phyloP scores from a whole-genome alignment of 2,888 invertebrate species.

The Dynastes grantii region DNA sequence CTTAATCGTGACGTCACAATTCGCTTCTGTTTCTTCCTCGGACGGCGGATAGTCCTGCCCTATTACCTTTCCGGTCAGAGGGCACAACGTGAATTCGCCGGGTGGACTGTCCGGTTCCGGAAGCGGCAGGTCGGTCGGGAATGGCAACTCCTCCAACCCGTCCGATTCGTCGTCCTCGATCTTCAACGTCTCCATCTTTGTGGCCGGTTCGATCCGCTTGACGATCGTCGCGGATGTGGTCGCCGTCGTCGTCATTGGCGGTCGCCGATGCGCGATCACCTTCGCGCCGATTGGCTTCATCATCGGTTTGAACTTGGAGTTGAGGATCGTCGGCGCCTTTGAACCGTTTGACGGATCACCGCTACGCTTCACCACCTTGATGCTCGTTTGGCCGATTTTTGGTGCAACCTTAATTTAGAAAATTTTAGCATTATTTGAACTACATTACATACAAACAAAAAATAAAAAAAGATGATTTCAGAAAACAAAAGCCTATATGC shows the following conservation, averaged over 20 bases:
- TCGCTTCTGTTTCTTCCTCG: conserved; percentile 34
- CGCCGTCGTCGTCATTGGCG: conserved; percentile 55
- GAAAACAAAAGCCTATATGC: too few species aligned
- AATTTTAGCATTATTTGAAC: too few species aligned
- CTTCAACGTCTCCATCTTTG: conserved; percentile 48
- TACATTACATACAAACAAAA: too few species aligned
- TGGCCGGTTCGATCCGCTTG: conserved; percentile 53
- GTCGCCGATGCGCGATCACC: conserved; percentile 44
- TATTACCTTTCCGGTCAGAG: conserved; percentile 75
- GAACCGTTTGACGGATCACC: conserved; percentile 59
- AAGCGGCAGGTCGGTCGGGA: conserved; percentile 74
- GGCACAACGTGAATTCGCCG: conserved; percentile 81
- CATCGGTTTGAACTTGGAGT: conserved; percentile 49
- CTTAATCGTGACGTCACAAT: conserved; percentile 12
- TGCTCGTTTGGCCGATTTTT: conserved; percentile 71
- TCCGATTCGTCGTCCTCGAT: conserved; percentile 68
- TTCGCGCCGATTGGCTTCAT: conserved; percentile 49
- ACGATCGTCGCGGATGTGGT: conserved; percentile 52
- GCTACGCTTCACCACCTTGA: conserved; percentile 70
- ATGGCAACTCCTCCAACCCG: conserved; percentile 79
- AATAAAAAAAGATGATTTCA: too few species aligned
- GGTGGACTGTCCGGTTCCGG: conserved; percentile 78
- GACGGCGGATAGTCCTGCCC: conserved; percentile 45
- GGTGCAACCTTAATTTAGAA: conserved; percentile 67
- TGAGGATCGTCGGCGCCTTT: conserved; percentile 51